Percentiles rank a stretch among this genome's conserved stretches.
Evolutionary conservation across 2,797 vertebrate genomes (phyloP).

Genomic region (Poeciliopsis infans): DNA sequence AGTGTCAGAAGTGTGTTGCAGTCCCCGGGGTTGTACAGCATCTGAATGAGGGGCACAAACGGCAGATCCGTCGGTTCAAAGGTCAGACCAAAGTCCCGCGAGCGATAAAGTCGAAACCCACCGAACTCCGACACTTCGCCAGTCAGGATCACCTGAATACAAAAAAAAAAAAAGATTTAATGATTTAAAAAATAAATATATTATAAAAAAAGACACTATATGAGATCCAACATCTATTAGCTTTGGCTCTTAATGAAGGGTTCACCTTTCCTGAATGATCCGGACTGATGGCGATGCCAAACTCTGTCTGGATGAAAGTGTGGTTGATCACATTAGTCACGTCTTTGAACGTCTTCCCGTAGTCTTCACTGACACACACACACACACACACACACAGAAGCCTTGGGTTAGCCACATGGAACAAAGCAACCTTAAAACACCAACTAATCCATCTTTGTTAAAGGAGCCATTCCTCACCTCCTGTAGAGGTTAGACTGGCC

Average conservation of each 20-base stretch:
- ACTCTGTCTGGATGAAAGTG: constrained; percentile 92
- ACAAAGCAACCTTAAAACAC: not conserved
- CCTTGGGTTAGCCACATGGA: constrained; percentile 38
- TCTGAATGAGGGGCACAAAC: constrained; percentile 89
- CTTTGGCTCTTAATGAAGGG: not conserved
- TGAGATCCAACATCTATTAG: not conserved
- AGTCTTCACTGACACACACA: constrained; percentile 86
- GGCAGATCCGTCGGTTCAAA: constrained; percentile 86
- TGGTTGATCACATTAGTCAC: constrained; percentile 91
- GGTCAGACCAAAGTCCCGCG: constrained; percentile 85
- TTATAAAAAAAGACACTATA: not conserved
- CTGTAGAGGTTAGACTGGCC: constrained; percentile 93
- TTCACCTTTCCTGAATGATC: constrained; percentile 92
- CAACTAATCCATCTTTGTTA: not conserved
- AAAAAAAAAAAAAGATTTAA: constrained; percentile 15
- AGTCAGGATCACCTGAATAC: constrained; percentile 89
- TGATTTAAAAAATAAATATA: not conserved
- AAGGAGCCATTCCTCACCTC: constrained; percentile 80
- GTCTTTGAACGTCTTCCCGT: constrained; percentile 92
- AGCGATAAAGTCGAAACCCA: constrained; percentile 87
- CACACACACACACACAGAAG: constrained; percentile 55
- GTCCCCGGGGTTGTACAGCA: constrained; percentile 86
- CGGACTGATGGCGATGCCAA: constrained; percentile 91
- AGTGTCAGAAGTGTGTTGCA: constrained; percentile 83
- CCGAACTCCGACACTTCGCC: constrained; percentile 85